Evolutionary conservation across 2,888 invertebrate species (phyloP).

Genomic region (Andrena marginata): DNA sequence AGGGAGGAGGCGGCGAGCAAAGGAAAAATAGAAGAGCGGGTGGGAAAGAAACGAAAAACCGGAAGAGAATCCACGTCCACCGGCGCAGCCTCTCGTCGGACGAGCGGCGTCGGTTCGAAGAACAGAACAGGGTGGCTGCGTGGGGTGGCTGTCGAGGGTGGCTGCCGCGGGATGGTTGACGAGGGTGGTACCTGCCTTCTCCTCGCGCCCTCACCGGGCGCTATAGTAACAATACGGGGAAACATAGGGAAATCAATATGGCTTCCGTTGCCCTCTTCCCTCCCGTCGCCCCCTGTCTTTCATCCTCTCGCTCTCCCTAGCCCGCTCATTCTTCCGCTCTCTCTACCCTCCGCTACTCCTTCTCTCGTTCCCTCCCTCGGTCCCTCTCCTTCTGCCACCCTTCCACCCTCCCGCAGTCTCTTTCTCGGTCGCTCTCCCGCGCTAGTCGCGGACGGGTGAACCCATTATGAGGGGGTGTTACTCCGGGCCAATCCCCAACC

Average conservation of each 20-base stretch:
- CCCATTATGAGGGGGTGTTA: constrained; percentile 85
- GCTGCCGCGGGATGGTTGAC: constrained; percentile 63
- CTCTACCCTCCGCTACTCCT: constrained; percentile 55
- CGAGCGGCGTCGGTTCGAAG: constrained; percentile 68
- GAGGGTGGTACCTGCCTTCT: constrained; percentile 79
- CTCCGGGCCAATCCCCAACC: constrained; percentile 85
- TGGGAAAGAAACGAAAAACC: constrained; percentile 53
- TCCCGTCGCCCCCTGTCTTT: constrained; percentile 70
- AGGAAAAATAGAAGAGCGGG: constrained; percentile 20
- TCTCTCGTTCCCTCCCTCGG: constrained; percentile 55
- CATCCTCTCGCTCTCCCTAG: constrained; percentile 64
- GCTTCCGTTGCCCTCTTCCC: constrained; percentile 84
- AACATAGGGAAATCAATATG: constrained; percentile 86
- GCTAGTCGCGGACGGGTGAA: constrained; percentile 84
- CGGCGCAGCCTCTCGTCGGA: constrained; percentile 73
- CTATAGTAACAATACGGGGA: constrained; percentile 85
- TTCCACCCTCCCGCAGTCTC: constrained; percentile 46
- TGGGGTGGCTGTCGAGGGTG: constrained; percentile 55
- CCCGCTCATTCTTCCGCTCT: constrained; percentile 55
- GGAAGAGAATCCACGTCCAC: constrained; percentile 73
- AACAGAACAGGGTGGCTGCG: constrained; percentile 66
- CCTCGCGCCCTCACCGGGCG: constrained; percentile 82
- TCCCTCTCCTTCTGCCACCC: constrained; percentile 52
- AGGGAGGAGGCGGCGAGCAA: constrained; percentile 10
- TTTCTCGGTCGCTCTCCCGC: constrained; percentile 58